Percentiles rank a stretch among this genome's conserved stretches.
phyloP scores from a whole-genome alignment of 1,140 invertebrate species.

The Heliothis virescens region DNA sequence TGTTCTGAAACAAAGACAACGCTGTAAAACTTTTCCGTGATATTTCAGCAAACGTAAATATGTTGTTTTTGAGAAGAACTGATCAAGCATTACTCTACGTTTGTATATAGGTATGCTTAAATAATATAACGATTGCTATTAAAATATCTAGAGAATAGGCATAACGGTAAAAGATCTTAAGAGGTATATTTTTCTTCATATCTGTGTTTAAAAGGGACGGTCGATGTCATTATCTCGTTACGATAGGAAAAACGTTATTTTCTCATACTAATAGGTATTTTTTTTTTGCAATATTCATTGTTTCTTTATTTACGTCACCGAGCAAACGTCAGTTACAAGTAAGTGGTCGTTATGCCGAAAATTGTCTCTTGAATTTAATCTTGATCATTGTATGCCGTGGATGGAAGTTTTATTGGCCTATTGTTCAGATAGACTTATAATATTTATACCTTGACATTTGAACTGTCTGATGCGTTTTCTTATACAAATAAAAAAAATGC shows the following conservation, averaged over 20 bases:
- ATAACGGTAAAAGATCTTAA: too few relatives aligned
- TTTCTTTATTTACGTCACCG: conserved; percentile 1
- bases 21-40: background rate
- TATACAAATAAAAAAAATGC: background rate
- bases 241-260: too few relatives aligned
- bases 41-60: background rate
- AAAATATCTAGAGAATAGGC: too few relatives aligned
- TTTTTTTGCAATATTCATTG: background rate
- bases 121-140: too few relatives aligned
- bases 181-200: too few relatives aligned
- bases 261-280: background rate
- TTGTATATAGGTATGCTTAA: too few relatives aligned
- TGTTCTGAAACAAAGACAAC: conserved; percentile 14
- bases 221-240: too few relatives aligned
- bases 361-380: background rate
- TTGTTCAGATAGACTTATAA: background rate
- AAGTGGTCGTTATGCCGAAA: conserved; percentile 19
- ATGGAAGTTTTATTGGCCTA: conserved; percentile 6
- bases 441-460: background rate
- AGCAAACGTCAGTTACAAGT: conserved; percentile 3
- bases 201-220: too few relatives aligned
- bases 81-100: too few relatives aligned
- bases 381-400: conserved; percentile 16
- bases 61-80: background rate
- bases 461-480: conserved; percentile 25